Percentiles rank a stretch among this genome's conserved stretches.
Conservation (phyloP, 2,888 invertebrate genomes). For the Spatulosminthurus flaviceps region DNA sequence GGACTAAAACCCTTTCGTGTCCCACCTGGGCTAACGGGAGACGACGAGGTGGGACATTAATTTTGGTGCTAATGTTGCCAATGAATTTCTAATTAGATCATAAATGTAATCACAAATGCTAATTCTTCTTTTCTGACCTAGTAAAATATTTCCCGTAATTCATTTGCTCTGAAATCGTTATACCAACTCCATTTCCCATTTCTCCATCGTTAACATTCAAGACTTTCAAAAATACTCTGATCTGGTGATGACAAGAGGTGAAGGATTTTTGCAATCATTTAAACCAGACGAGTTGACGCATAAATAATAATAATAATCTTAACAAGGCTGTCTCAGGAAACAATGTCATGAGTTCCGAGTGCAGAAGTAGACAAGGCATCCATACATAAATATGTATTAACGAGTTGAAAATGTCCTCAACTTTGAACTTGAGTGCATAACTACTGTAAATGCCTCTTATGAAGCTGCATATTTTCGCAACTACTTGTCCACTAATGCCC, state of each 20-base stretch:
- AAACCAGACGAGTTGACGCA: neutral
- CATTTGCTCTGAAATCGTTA: conserved; percentile 24
- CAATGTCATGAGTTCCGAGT: neutral
- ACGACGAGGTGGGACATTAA: conserved; percentile 23
- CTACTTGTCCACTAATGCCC: neutral
- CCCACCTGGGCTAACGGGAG: conserved; percentile 39
- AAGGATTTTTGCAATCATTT: neutral
- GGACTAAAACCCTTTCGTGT: conserved; percentile 27
- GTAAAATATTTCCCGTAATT: conserved; percentile 21
- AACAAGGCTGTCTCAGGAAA: neutral
- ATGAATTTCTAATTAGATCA: conserved; percentile 27
- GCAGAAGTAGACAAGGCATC: neutral
- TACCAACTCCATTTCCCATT: conserved; percentile 4
- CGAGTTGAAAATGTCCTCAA: neutral
- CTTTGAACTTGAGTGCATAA: conserved; percentile 9
- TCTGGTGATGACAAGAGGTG: neutral
- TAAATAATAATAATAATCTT: neutral
- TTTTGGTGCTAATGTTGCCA: conserved; percentile 44
- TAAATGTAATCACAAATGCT: conserved; percentile 14
- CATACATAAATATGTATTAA: conserved; percentile 5
- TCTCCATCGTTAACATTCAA: neutral
- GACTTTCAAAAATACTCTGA: no score
- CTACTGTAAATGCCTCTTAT: neutral
- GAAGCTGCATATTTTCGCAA: neutral
- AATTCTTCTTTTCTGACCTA: conserved; percentile 19